Percentiles rank a stretch among this genome's conserved stretches.
Evolutionary conservation across 2,888 invertebrate species (phyloP).

Genomic region (Oscheius onirici): DNA sequence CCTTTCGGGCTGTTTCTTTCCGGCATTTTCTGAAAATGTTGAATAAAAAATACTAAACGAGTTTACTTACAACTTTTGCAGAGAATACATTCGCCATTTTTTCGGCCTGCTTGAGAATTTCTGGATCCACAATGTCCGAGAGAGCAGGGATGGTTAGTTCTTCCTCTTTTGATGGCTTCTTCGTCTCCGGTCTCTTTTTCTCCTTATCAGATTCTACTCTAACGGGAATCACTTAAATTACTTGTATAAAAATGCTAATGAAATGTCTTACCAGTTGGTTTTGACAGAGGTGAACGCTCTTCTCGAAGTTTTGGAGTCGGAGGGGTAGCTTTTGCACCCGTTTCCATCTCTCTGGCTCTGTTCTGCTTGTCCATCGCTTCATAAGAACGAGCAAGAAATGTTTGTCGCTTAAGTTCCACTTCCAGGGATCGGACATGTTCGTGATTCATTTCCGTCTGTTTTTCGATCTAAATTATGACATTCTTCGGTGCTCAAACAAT

Average conservation of each 20-base stretch:
- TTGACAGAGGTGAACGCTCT: background rate
- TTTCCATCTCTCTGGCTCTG: background rate
- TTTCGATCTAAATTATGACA: conserved; percentile 1
- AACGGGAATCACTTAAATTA: no score
- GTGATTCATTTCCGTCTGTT: background rate
- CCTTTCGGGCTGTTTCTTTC: no score
- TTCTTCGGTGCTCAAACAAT: background rate
- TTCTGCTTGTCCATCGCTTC: conserved; percentile 1
- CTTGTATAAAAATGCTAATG: background rate
- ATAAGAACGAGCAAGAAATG: background rate
- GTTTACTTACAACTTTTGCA: no score
- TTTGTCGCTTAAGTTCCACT: background rate
- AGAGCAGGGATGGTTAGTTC: background rate
- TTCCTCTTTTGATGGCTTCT: background rate
- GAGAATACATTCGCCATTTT: no score
- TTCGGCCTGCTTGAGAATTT: background rate
- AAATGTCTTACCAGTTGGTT: background rate
- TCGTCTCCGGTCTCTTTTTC: background rate
- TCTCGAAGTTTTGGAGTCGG: background rate
- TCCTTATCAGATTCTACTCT: background rate
- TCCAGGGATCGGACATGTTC: background rate
- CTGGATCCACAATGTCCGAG: conserved; percentile 8
- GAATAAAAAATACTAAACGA: no score
- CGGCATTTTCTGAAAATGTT: no score
- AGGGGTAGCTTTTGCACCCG: background rate